phyloP scores from a whole-genome alignment of 2,888 invertebrate species.

The Cybosia mesomella region DNA sequence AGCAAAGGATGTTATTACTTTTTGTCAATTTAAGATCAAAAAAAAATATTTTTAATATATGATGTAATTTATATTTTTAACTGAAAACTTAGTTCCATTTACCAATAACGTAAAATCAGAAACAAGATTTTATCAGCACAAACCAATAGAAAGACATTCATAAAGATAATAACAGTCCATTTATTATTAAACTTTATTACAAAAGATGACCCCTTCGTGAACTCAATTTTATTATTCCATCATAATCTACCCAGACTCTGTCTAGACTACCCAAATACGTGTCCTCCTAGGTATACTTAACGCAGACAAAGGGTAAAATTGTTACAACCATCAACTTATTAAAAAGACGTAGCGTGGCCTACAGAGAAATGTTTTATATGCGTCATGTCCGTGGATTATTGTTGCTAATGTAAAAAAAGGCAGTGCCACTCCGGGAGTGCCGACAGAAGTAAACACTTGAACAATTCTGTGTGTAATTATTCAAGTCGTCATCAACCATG shows the following conservation, averaged over 20 bases:
- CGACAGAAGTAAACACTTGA: too few relatives aligned
- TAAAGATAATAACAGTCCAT: slow-evolving; percentile 27
- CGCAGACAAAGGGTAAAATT: slow-evolving; percentile 37
- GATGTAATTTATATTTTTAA: too few relatives aligned
- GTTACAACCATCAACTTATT: slow-evolving; percentile 38
- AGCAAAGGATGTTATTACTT: too few relatives aligned
- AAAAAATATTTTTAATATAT: too few relatives aligned
- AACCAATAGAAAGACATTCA: slow-evolving; percentile 5
- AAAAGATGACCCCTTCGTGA: slow-evolving; percentile 29
- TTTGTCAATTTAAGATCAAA: too few relatives aligned
- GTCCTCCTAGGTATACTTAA: slow-evolving; percentile 22
- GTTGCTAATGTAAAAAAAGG: slow-evolving; percentile 41
- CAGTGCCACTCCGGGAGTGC: too few relatives aligned
- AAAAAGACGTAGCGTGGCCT: slow-evolving; percentile 43
- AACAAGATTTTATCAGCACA: not conserved
- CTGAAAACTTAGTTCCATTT: not conserved
- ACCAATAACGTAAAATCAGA: too few relatives aligned
- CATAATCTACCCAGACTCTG: slow-evolving; percentile 38
- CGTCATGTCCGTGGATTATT: slow-evolving; percentile 28
- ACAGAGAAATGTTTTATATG: slow-evolving; percentile 45
- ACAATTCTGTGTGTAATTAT: too few relatives aligned
- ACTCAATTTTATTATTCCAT: slow-evolving; percentile 41
- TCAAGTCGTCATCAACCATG: too few relatives aligned
- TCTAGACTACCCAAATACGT: slow-evolving; percentile 45
- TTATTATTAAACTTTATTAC: slow-evolving; percentile 34